Base-by-base conservation (phyloP, 2,113 vertebrate species). In the Dendropsophus ebraccatus region DNA sequence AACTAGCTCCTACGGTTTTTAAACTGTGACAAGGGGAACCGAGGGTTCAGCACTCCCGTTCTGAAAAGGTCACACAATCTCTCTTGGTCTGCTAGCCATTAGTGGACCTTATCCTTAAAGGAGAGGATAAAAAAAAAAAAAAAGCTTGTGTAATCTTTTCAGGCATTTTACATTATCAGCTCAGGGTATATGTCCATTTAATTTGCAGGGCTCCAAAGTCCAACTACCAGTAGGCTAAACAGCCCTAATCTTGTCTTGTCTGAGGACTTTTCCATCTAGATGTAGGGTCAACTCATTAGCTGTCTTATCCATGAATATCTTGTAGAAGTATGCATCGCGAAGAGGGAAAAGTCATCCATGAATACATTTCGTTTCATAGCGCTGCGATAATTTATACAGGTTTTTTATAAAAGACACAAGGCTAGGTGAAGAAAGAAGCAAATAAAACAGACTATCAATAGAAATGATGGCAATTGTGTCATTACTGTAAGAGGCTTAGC, bases 61-160 rank as follows among this genome's bases (percentile, higher is more conserved):
- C 94, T 94, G 92, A 94, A 93, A 96, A 97, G 97, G 97, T 99
- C 96, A 97, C 88, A 94, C 91, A 94, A 94, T 94, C 89, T 90
- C 92, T 90, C 93, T 94, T 92, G 92, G 94, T 95, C 95, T 95
- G 94, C 91, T 93, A 95, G 94, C 96, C 96, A 97, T 97, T 98
- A 98, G 95, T 91, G 94, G 78, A 88, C 92, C 91, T 92, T 95
- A 95, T 83, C 89, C 88, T 89, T 87, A 90, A 89, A 30, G 45
- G 45, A 62, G 41, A 8, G 41, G 41, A 41, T n/a, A n/a, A 60
- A 81, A 77, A 52, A 87, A 89, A 93, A 93, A 93, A 93, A 65
- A 65, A 16, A 89, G 90, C 93, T 93, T 94, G 94, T 93, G 82
- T 88, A 88, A 92, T 92, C 91, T 94, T 94, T 93, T 90, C 90